Evolutionary conservation across 2,797 vertebrate species (phyloP).

Genomic region (Acanthopagrus latus): DNA sequence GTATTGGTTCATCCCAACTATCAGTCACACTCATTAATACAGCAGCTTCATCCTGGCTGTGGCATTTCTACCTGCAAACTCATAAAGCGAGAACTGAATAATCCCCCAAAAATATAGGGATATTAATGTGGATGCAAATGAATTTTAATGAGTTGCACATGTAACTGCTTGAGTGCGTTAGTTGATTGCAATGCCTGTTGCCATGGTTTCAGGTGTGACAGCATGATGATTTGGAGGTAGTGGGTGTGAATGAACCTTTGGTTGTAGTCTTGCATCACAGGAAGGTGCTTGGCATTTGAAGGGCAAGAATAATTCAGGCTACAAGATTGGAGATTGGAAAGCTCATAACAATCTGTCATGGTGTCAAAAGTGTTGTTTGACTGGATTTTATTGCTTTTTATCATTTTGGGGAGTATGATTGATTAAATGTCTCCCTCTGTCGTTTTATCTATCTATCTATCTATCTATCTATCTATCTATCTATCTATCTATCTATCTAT

Average conservation of each 20-base stretch:
- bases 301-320: constrained; percentile 45
- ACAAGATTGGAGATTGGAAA: constrained; percentile 26
- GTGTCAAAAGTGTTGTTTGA: constrained; percentile 36
- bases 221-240: constrained; percentile 53
- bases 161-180: constrained; percentile 10
- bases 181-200: constrained; percentile 56
- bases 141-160: constrained; percentile 23
- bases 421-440: neutral
- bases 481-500: too few relatives aligned
- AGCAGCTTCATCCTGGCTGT: neutral
- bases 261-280: constrained; percentile 41
- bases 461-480: too few relatives aligned
- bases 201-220: constrained; percentile 71
- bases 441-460: too few relatives aligned
- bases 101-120: constrained; percentile 7
- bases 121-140: constrained; percentile 30
- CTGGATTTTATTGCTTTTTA: constrained; percentile 5
- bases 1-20: neutral
- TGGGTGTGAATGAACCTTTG: constrained; percentile 56
- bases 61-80: neutral
- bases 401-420: neutral
- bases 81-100: neutral
- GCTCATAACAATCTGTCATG: constrained; percentile 19
- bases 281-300: constrained; percentile 55
- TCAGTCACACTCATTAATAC: neutral